Conservation (phyloP, 2,888 invertebrate species). For the Eretmocerus hayati region DNA sequence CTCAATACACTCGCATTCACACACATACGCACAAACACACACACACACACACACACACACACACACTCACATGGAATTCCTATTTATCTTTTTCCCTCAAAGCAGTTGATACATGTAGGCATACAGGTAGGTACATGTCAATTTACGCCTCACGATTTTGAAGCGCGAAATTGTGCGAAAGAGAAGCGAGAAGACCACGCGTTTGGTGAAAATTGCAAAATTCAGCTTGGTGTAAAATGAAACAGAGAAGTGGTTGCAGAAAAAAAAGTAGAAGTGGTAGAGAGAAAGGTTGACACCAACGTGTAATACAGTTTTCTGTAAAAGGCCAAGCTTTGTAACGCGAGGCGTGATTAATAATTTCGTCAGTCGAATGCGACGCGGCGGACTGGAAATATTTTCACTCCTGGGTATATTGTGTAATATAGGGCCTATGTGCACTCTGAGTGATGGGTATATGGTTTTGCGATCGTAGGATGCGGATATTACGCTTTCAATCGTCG, state of each 20-base stretch:
- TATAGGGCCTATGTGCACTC: background rate
- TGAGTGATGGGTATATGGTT: too few species aligned
- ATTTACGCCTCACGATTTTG: constrained; percentile 24
- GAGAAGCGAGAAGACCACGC: background rate
- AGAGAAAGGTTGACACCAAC: constrained; percentile 7
- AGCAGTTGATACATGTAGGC: too few species aligned
- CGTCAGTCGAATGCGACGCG: background rate
- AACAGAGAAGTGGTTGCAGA: background rate
- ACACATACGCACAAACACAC: too few species aligned
- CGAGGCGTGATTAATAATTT: constrained; percentile 20
- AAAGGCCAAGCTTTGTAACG: constrained; percentile 21
- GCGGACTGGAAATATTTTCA: constrained; percentile 9
- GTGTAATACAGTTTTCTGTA: too few species aligned
- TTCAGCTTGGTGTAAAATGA: constrained; percentile 11
- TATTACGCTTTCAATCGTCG: background rate
- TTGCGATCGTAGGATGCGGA: background rate
- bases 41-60: too few species aligned
- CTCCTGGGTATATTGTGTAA: constrained; percentile 8
- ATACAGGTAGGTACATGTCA: constrained; percentile 7
- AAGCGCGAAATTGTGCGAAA: constrained; percentile 22
- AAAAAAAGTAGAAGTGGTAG: background rate
- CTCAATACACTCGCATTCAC: too few species aligned
- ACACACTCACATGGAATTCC: too few species aligned
- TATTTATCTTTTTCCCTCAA: too few species aligned
- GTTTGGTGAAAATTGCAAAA: constrained; percentile 15